Evolutionary conservation across 2,113 vertebrate genomes (phyloP), one percentile per base, ranked within the genome.

Genomic region (Aix galericulata): DNA sequence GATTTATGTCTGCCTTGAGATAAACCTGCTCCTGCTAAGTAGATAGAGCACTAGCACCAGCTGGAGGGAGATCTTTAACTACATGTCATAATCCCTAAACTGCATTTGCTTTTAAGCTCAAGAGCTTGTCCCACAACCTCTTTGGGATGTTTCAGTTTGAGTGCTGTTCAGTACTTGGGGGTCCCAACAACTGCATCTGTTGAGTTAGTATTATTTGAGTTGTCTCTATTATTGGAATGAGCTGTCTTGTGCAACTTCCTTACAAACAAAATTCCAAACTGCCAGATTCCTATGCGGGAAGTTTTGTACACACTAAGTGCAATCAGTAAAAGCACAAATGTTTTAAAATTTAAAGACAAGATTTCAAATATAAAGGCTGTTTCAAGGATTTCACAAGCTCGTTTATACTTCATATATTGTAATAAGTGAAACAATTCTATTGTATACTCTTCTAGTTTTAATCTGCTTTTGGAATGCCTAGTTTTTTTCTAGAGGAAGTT

Each of bases 401-500:
- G 34, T 60, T 93, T 93, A 89, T 62, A 46, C 75, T 89, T 88
- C 5, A 1, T 62, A 48, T 27, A 71, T 92, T 50, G 20, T 32
- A 32, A 17, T 56, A 67, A 56, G 34, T 32, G 25, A 86, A 44
- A 36, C 22, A 53, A n/a, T 48, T 48, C 46, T 48, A 9, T 42
- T 91, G 23, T 42, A 3, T 55, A 52, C 5, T 2, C 29, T 40
- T 64, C 15, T 77, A 80, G 86, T n/a, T 94, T 95, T 83, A 76
- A 99, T 98, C 91, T 98, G 97, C 82, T 98, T 98, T 91, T 98
- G 98, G 95, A 97, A 94, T 21, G 98, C 97, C 50, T 99, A 98
- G 98, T 97, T 89, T 98, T 97, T 98, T 93, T 99, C 38, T 98
- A 9, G 98, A 99, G 84, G 98, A 98, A 97, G 97, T 98, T 59